These are phyloP conservation scores for Crocidura indochinensis DNA, from an alignment of 2,797 vertebrate species.

Conservation along the genomic window DNA sequence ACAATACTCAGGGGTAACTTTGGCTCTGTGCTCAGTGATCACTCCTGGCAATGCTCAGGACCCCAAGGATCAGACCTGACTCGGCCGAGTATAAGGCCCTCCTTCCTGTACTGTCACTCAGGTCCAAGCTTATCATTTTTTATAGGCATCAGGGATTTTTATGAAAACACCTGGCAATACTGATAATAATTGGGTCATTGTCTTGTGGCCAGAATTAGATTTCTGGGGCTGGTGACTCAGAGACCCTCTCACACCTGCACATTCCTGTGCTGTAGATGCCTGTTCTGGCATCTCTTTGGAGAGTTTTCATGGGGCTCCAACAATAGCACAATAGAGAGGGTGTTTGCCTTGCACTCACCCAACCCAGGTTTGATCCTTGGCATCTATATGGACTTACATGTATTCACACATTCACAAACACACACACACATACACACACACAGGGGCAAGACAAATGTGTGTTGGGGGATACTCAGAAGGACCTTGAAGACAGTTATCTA, in stretches of 20 bases:
- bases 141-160: background rate
- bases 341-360: no score
- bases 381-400: background rate
- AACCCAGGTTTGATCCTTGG: no score
- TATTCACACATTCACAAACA: no score
- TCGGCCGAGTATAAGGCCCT: background rate
- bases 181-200: constrained; percentile 6
- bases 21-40: no score
- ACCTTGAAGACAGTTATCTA: constrained; percentile 64
- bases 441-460: background rate
- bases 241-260: background rate
- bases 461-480: constrained; percentile 25
- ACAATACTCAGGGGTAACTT: no score
- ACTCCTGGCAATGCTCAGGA: no score
- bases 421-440: no score
- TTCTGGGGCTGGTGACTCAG: background rate
- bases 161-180: background rate
- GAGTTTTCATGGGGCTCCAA: background rate
- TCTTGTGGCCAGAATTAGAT: background rate
- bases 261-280: background rate
- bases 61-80: no score
- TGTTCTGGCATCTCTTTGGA: background rate
- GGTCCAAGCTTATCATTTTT: background rate
- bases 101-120: no score
- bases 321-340: no score